Conservation (phyloP, 2,113 vertebrate genomes). For the Stegostoma tigrinum region DNA sequence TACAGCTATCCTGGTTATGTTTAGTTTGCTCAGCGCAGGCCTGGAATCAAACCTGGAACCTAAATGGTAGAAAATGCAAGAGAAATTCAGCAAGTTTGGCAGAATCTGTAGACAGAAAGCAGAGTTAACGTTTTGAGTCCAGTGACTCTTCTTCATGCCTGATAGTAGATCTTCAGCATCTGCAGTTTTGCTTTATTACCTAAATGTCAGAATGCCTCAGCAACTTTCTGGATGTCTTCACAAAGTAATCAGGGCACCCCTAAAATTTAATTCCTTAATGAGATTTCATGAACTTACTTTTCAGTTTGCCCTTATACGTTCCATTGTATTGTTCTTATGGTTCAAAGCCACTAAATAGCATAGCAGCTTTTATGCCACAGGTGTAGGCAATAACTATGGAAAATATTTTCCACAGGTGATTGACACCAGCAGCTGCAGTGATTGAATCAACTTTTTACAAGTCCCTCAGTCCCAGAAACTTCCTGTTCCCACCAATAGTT, state of each 20-base stretch:
- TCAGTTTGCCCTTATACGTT: not conserved
- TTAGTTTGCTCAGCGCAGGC: not conserved
- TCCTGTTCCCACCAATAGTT: conserved; percentile 30
- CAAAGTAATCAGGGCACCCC: not conserved
- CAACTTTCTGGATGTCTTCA: not conserved
- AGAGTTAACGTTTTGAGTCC: too few species aligned
- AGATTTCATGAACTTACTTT: not conserved
- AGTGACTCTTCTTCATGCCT: too few species aligned
- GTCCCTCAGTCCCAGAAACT: conserved; percentile 30
- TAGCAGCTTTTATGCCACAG: conserved; percentile 11
- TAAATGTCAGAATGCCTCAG: not conserved
- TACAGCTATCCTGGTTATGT: not conserved
- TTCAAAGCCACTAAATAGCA: conserved; percentile 8
- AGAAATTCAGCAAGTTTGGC: too few species aligned
- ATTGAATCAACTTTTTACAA: conserved; percentile 25
- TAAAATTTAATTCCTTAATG: not conserved
- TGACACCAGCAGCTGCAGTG: conserved; percentile 29
- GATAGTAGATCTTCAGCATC: too few species aligned
- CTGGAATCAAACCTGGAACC: not conserved
- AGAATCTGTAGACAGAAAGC: too few species aligned
- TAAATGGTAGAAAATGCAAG: too few species aligned
- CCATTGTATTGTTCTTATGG: conserved; percentile 1
- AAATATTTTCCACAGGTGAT: conserved; percentile 28
- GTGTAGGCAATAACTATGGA: conserved; percentile 2
- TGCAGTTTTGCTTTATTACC: not conserved